A percentile compares a stretch with the other conserved stretches of the same genome.
Evolutionary conservation across 2,888 invertebrate genomes (phyloP).

Genomic region (Cheiracanthium punctorium): DNA sequence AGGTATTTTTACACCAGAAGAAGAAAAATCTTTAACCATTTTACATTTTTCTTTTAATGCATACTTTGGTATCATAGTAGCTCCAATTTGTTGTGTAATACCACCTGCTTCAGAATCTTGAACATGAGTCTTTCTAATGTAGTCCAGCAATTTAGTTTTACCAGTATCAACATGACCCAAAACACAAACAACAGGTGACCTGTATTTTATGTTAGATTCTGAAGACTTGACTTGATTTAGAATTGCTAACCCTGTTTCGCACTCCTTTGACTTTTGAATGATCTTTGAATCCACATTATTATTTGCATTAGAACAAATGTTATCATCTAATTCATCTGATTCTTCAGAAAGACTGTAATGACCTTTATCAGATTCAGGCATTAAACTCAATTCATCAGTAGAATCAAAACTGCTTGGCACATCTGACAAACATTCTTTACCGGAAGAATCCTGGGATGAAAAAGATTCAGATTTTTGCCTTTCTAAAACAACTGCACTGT

Average conservation of each 20-base stretch:
- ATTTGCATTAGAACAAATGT: neutral
- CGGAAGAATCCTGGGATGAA: constrained; percentile 54
- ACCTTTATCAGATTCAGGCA: constrained; percentile 6
- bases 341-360: constrained; percentile 36
- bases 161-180: constrained; percentile 99
- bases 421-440: constrained; percentile 35
- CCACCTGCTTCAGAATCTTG: constrained; percentile 97
- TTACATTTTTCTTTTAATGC: constrained; percentile 96
- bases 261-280: neutral
- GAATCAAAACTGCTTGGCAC: constrained; percentile 55
- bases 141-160: constrained; percentile 99
- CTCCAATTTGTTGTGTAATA: constrained; percentile 99
- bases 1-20: constrained; percentile 89
- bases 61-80: constrained; percentile 97
- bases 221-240: neutral
- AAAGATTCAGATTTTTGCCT: constrained; percentile 49
- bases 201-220: constrained; percentile 80
- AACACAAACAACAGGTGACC: constrained; percentile 98
- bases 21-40: constrained; percentile 90
- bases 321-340: constrained; percentile 28
- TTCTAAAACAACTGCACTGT: neutral
- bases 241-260: no score
- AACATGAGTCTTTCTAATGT: constrained; percentile 75
- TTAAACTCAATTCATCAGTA: constrained; percentile 15
- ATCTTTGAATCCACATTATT: neutral